Evolutionary conservation across 1,140 invertebrate genomes (phyloP).

Genomic region (Oedothorax gibbosus): DNA sequence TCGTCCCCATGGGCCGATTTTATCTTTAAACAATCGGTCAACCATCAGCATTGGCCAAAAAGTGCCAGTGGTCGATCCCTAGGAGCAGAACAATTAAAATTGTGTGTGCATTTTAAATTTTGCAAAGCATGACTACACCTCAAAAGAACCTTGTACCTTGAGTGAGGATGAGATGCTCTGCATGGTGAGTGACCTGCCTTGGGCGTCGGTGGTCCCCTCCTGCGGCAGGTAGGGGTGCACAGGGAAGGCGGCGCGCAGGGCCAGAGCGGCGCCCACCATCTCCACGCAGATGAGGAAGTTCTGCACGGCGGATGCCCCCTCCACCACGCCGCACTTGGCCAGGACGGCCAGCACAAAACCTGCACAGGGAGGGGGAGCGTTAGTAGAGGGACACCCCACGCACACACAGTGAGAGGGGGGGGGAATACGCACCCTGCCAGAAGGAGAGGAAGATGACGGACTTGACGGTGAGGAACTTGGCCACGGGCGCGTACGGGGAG

Average conservation of each 20-base stretch:
- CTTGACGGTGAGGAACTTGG: conserved; percentile 99
- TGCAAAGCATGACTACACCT: conserved; percentile 69
- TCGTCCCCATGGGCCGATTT: no score
- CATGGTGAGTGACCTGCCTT: conserved; percentile 95
- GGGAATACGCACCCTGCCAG: conserved; percentile 90
- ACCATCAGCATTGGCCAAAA: no score
- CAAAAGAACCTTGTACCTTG: conserved; percentile 72
- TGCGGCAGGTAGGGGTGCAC: conserved; percentile 67
- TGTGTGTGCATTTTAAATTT: neutral
- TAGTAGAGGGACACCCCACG: neutral
- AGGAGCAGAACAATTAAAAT: no score
- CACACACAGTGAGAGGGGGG: no score
- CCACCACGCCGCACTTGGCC: conserved; percentile 90
- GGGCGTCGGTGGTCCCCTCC: conserved; percentile 82
- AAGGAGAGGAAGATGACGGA: conserved; percentile 99
- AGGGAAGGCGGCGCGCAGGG: conserved; percentile 98
- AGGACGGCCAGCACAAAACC: conserved; percentile 96
- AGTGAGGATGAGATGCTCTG: conserved; percentile 98
- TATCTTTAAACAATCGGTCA: no score
- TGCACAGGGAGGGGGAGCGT: conserved; percentile 67
- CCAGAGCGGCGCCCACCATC: conserved; percentile 97
- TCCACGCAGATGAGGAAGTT: conserved; percentile 99
- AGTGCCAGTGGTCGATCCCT: no score
- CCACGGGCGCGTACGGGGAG: conserved; percentile 95
- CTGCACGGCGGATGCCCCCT: conserved; percentile 93